phyloP scores from a whole-genome alignment of 2,113 vertebrate species.

The Ceyx cyanopectus region DNA sequence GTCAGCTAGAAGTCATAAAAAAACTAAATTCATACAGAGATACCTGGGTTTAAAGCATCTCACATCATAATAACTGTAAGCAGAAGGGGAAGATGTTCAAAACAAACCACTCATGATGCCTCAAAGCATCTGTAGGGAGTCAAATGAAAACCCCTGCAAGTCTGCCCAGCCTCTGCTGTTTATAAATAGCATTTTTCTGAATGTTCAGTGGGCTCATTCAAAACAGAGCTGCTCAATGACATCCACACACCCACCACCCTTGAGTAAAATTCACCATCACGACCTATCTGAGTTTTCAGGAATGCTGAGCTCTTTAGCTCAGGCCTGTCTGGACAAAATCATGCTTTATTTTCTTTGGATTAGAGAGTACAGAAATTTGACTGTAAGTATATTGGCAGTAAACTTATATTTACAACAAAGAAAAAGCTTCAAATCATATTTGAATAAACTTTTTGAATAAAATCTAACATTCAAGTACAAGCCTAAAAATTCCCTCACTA shows the following conservation, averaged over 20 bases:
- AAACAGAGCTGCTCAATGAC: not conserved
- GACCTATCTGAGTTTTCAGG: not conserved
- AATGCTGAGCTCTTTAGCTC: not conserved
- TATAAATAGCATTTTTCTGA: not conserved
- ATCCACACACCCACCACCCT: not conserved
- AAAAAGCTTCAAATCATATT: not conserved
- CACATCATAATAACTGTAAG: not conserved
- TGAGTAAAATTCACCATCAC: not conserved
- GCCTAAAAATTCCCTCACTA: not conserved
- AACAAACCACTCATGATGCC: accelerated
- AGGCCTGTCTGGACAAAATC: not conserved
- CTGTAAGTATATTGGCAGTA: not conserved
- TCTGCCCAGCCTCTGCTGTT: not conserved
- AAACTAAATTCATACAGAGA: not conserved
- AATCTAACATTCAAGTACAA: not conserved
- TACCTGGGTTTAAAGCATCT: not conserved
- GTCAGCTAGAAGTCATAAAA: not conserved
- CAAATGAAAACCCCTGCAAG: not conserved
- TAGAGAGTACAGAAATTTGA: not conserved
- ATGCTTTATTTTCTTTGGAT: not conserved
- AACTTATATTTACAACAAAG: not conserved
- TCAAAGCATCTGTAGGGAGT: not conserved
- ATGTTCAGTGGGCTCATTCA: not conserved
- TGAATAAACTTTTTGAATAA: not conserved
- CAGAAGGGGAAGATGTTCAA: not conserved